Base-by-base conservation (phyloP, 2,113 vertebrate species). In the Tringa solitaria region DNA sequence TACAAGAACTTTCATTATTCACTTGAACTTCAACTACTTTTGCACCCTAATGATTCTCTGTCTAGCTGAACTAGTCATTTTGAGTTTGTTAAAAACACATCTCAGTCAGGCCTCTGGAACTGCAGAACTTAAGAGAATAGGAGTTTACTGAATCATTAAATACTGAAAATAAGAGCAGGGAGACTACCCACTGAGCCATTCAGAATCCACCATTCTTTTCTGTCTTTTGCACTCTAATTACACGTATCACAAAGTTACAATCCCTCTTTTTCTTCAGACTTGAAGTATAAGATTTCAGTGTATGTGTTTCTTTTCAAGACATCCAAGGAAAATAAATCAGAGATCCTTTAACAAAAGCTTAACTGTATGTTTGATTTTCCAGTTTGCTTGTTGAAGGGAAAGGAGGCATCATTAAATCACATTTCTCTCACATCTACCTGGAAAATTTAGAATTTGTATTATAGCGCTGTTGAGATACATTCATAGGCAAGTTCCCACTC, bases 61-160 rank as follows among this genome's bases (percentile, higher is more conserved):
- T 41, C 53, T 65, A 82, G 39, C 39, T 82, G 57, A 84, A 87
- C 53, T 84, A 93, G 17, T 77, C 32, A 46, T 87, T 90, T 53
- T 92, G 57, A 91, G 18, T 89, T 93, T 57, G 20, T 84, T 87
- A 70, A 87, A 81, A 84, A 65, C 65, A 41, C 26, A 7, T 72
- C 20, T 84, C 56, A 74, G 35, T 74, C 45, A 84, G 73, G 14
- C 48, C 35, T 75, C 7, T 60, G 53, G 14, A 84, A 75, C 68
- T 81, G 69, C 41, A 64, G 60, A 92, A 87, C 90, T 90, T 75
- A 89, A 89, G 59, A 81, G 21, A 95, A 88, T 27, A 93, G 43
- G 43, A 90, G 88, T 86, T 93, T 94, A 78, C 64, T 84, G 86
- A 90, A 61, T 93, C 56, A 79, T 84, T 61, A 82, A 75, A 89